phyloP scores from a whole-genome alignment of 2,113 vertebrate species.

The Acanthochromis polyacanthus region DNA sequence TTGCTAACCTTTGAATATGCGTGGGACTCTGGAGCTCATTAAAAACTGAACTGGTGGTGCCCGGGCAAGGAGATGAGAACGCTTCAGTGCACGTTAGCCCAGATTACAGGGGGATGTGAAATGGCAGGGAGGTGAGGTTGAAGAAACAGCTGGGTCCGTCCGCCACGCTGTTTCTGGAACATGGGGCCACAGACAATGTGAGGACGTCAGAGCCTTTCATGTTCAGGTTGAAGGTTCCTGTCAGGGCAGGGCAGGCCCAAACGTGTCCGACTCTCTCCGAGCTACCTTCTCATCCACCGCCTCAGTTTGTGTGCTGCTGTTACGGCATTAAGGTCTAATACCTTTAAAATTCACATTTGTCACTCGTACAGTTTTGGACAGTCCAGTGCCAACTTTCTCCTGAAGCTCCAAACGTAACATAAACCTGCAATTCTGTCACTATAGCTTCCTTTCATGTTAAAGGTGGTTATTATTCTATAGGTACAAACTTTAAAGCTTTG shows the following conservation, averaged over 20 bases:
- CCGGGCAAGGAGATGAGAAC: conserved; percentile 60
- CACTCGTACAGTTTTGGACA: conserved; percentile 6
- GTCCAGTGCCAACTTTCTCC: conserved; percentile 34
- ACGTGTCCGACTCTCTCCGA: conserved; percentile 60
- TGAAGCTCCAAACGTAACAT: background rate
- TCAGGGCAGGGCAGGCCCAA: conserved; percentile 74
- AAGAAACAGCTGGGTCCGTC: conserved; percentile 82
- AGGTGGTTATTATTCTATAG: conserved; percentile 39
- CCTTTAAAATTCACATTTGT: conserved; percentile 29
- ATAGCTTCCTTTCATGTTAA: conserved; percentile 19
- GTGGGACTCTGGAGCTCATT: conserved; percentile 50
- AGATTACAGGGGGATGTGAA: conserved; percentile 82
- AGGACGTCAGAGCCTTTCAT: conserved; percentile 81
- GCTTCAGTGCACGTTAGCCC: conserved; percentile 65
- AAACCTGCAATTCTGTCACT: conserved; percentile 26
- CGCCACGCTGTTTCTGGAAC: conserved; percentile 57
- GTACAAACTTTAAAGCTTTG: conserved; percentile 29
- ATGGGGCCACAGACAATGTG: conserved; percentile 70
- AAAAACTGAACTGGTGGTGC: conserved; percentile 54
- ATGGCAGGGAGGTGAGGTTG: conserved; percentile 65
- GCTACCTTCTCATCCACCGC: conserved; percentile 46
- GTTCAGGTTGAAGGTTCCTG: conserved; percentile 79
- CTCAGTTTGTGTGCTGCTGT: conserved; percentile 36
- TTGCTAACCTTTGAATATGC: conserved; percentile 47
- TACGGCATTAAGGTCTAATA: conserved; percentile 53